A percentile compares a stretch with the other conserved stretches of the same genome.
phyloP scores from a whole-genome alignment of 2,888 invertebrate species.

The Koerneria pararmatus region DNA sequence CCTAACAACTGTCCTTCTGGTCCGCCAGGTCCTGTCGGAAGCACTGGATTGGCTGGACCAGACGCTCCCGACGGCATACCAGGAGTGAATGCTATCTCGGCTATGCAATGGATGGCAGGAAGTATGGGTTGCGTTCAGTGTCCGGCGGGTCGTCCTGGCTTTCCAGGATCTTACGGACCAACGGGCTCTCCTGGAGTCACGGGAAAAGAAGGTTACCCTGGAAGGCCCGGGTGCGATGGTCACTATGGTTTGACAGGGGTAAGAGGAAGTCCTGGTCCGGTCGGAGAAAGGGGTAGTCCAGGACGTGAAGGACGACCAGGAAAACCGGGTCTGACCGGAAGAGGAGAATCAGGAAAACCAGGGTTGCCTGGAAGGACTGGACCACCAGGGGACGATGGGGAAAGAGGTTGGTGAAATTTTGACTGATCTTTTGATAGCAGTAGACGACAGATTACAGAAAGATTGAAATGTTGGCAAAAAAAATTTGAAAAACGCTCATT shows the following conservation, averaged over 20 bases:
- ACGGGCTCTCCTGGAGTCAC: conserved; percentile 12
- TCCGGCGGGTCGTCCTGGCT: no score
- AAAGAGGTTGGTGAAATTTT: no score
- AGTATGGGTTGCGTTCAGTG: conserved; percentile 11
- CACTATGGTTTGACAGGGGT: not conserved
- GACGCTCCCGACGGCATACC: conserved; percentile 17
- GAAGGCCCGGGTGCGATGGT: not conserved
- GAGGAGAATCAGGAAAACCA: conserved; percentile 11
- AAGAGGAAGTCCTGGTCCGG: not conserved
- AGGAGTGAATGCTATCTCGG: conserved; percentile 1
- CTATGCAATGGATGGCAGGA: conserved; percentile 20
- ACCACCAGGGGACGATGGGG: no score
- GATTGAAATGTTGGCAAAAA: no score
- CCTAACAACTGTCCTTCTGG: conserved; percentile 11
- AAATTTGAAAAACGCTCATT: no score
- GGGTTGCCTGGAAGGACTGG: conserved; percentile 4
- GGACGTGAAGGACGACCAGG: not conserved
- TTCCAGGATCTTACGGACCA: conserved; percentile 11
- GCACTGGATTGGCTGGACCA: conserved; percentile 16
- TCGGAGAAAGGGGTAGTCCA: not conserved
- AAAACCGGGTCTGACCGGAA: not conserved
- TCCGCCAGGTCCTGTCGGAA: conserved; percentile 10
- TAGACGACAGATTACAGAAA: no score
- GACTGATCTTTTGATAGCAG: no score
- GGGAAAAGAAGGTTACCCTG: conserved; percentile 9